phyloP scores from a whole-genome alignment of 1,140 invertebrate species.

The Atta cephalotes region DNA sequence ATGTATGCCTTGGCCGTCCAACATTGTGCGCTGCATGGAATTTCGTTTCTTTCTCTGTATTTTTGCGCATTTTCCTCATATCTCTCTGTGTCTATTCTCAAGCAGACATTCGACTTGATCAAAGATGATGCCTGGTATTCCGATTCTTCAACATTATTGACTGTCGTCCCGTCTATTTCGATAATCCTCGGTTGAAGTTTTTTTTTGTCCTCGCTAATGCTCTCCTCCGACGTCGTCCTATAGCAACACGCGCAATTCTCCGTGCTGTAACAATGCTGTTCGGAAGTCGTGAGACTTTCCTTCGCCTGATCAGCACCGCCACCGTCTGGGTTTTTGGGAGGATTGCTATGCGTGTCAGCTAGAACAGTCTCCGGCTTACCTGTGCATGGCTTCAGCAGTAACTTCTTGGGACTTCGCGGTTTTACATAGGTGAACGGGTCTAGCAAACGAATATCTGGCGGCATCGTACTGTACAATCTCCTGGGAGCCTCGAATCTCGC shows the following conservation, averaged over 20 bases:
- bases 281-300: neutral
- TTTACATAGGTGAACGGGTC: constrained; percentile 76
- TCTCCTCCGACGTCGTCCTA: constrained; percentile 70
- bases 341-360: neutral
- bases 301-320: neutral
- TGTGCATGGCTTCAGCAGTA: constrained; percentile 79
- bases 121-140: neutral
- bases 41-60: neutral
- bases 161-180: neutral
- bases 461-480: constrained; percentile 44
- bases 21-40: constrained; percentile 5
- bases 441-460: constrained; percentile 67
- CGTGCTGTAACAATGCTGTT: neutral
- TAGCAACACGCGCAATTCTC: constrained; percentile 59
- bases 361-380: constrained; percentile 71
- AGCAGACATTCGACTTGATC: neutral
- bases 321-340: neutral
- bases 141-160: neutral
- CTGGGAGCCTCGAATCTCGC: constrained; percentile 66
- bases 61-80: neutral
- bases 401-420: constrained; percentile 74
- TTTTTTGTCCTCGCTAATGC: constrained; percentile 75
- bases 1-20: neutral
- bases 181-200: constrained; percentile 72
- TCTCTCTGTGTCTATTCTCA: neutral